Conservation (phyloP, 2,888 invertebrate species). For the Tachina lurida region DNA sequence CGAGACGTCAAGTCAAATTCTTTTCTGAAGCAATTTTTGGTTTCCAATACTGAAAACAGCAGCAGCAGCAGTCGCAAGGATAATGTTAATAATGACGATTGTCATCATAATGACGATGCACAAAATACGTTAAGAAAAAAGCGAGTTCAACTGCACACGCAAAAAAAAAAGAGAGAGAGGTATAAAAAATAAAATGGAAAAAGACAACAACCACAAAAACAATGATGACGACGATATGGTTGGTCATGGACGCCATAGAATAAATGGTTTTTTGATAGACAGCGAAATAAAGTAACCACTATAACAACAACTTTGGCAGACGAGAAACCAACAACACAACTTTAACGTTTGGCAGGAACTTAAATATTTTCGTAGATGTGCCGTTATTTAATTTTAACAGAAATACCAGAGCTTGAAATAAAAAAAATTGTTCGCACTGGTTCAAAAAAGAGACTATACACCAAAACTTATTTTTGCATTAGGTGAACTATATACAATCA, state of each 20-base stretch:
- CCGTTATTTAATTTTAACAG: conserved; percentile 30
- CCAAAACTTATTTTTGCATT: too few species aligned
- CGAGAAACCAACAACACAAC: conserved; percentile 30
- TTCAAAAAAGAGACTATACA: not conserved
- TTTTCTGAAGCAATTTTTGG: conserved; percentile 36
- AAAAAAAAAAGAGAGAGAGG: not conserved
- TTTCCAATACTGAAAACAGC: conserved; percentile 68
- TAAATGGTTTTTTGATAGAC: conserved; percentile 76
- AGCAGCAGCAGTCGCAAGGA: conserved; percentile 40
- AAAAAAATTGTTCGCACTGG: conserved; percentile 5
- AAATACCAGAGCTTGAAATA: conserved; percentile 37
- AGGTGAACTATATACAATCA: too few species aligned
- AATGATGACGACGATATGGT: conserved; percentile 68
- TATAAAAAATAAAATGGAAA: conserved; percentile 6
- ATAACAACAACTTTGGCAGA: conserved; percentile 24
- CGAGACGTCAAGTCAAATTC: conserved; percentile 63
- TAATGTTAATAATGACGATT: conserved; percentile 58
- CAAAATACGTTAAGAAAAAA: not conserved
- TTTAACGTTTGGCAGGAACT: conserved; percentile 40
- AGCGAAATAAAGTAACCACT: conserved; percentile 39
- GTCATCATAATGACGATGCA: conserved; percentile 42
- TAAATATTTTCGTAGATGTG: not conserved
- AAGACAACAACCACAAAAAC: conserved; percentile 64
- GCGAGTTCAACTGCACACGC: conserved; percentile 64
- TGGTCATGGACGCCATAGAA: conserved; percentile 79